phyloP scores from a whole-genome alignment of 2,888 invertebrate genomes.

The Drosophila helvetica region DNA sequence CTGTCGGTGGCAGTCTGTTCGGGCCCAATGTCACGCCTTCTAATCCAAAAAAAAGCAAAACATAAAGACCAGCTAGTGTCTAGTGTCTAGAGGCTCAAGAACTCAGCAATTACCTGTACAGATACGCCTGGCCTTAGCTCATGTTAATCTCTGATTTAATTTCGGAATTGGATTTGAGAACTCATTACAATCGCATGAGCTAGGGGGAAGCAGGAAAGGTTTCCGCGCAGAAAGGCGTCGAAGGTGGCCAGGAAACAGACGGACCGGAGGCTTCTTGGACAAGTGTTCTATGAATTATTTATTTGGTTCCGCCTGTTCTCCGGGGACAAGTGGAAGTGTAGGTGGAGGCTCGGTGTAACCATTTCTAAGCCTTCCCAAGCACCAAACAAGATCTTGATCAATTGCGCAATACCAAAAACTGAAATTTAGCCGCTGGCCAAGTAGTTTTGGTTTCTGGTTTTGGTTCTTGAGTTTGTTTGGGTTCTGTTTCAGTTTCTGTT shows the following conservation, averaged over 20 bases:
- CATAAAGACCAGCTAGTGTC: constrained; percentile 33
- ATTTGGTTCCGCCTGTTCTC: constrained; percentile 38
- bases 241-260: constrained; percentile 15
- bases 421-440: constrained; percentile 2
- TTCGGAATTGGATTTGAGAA: constrained; percentile 29
- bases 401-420: constrained; percentile 38
- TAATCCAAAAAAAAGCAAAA: constrained; percentile 47
- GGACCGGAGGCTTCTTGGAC: constrained; percentile 31
- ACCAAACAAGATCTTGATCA: constrained; percentile 41
- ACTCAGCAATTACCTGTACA: constrained; percentile 37
- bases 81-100: constrained; percentile 37
- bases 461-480: constrained; percentile 25
- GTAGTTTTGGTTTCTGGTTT: constrained; percentile 35
- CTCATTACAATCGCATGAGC: constrained; percentile 15
- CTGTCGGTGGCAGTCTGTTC: constrained; percentile 12
- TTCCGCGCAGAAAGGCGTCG: constrained; percentile 5
- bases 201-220: constrained; percentile 29
- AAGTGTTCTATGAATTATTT: constrained; percentile 35
- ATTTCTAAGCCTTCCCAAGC: constrained; percentile 12
- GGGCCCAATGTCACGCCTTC: constrained; percentile 62
- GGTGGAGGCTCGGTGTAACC: constrained; percentile 13
- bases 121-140: constrained; percentile 35
- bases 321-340: constrained; percentile 16
- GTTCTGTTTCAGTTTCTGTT: constrained; percentile 15
- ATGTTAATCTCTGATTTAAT: constrained; percentile 47